Base-by-base conservation (phyloP, 2,888 invertebrate species). In the Lasioglossum pauxillum region DNA sequence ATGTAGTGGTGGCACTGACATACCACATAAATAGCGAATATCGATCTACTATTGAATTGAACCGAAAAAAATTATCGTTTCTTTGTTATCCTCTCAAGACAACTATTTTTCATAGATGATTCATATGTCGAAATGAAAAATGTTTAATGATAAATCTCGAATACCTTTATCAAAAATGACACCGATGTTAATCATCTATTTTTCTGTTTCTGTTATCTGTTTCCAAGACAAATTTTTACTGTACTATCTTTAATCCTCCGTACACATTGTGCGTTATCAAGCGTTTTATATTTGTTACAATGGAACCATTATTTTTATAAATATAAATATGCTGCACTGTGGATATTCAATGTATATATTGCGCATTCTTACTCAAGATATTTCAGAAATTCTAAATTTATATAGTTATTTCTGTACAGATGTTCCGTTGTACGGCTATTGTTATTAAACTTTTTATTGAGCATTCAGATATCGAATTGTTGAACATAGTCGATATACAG, bases 1-100 rank as follows among this genome's bases (percentile, higher is more conserved):
- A 38, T 53, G 44, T 80, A 81, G 69, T 69, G 12, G 23, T 69
- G 38, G 38, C 19, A 69, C 12, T 23, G 23, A 69, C 38, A 69
- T 27, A 31, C 38, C 69, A 35, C 35, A 35, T 38, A 64, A 16
- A 64, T 64, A 23, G 10, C 69, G 31, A 64, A 19, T 16, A 31
- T 64, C 35, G 64, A 64, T 64, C 64, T 31, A 64, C 7, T 19
- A 64, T 31, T 27, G 64, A 31, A 64, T 64, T 64, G 31, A 14
- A 19, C 35, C 31, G 19, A 19, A 23, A 64, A 31, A 19, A 14
- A 31, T 19, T 14, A 64, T 64, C 31, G 16, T 64, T 64, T n/a
- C 12, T 57, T 57, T n/a, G n/a, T 49, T 8, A 49, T n/a, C 10
- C n/a, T 57, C 12, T 57, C 57, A 3, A n/a, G n/a, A 57, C n/a